A percentile compares a stretch with the other conserved stretches of the same genome.
phyloP scores from a whole-genome alignment of 2,113 vertebrate species.

The Mormoops blainvillei region DNA sequence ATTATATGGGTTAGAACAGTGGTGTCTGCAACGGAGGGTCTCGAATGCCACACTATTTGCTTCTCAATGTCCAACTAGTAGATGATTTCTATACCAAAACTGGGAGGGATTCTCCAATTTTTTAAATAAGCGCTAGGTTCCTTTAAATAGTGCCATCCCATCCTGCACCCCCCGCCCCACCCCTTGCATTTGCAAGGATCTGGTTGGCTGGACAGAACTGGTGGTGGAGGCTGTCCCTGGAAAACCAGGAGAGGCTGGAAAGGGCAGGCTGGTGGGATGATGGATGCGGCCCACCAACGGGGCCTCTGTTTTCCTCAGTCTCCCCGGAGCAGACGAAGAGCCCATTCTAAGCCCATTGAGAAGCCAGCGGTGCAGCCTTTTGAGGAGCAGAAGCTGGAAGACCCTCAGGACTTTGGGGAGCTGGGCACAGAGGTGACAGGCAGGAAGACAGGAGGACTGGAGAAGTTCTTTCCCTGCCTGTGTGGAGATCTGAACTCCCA shows the following conservation, averaged over 20 bases:
- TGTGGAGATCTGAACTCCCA: too few relatives aligned
- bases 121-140: neutral
- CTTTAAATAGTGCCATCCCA: neutral
- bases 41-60: neutral
- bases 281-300: neutral
- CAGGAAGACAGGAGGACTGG: neutral
- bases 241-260: neutral
- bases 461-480: neutral
- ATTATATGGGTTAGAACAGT: neutral
- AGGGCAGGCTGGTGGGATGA: neutral
- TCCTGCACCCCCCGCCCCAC: neutral
- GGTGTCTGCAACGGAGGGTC: neutral
- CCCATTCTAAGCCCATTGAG: neutral
- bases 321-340: neutral
- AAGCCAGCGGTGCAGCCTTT: neutral
- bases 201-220: neutral
- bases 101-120: neutral
- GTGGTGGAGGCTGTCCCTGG: neutral
- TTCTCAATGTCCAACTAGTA: neutral
- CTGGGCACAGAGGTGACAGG: neutral
- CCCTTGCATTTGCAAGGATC: neutral
- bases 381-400: neutral
- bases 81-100: neutral
- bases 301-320: constrained; percentile 37
- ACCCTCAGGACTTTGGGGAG: neutral